phyloP scores from a whole-genome alignment of 2,113 vertebrate genomes.

The Dicerorhinus sumatrensis region DNA sequence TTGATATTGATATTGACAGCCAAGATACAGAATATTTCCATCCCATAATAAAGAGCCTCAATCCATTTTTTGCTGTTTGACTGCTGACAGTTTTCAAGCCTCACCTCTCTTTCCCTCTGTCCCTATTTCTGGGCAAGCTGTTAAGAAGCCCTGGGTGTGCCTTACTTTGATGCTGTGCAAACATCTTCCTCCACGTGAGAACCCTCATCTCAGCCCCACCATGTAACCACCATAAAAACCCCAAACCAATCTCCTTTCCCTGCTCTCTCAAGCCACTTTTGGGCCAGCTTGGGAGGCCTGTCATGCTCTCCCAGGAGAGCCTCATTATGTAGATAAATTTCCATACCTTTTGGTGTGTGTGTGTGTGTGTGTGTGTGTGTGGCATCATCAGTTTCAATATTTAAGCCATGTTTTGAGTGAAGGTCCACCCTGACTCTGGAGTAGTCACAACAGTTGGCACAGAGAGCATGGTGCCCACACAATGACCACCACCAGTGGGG shows the following conservation, averaged over 20 bases:
- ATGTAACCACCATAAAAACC: background rate
- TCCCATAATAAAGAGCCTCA: background rate
- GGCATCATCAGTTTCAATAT: too few relatives aligned
- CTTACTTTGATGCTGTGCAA: background rate
- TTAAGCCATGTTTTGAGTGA: too few relatives aligned
- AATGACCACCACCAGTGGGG: too few relatives aligned
- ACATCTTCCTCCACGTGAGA: background rate
- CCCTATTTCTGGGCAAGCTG: background rate
- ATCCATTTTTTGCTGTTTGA: background rate
- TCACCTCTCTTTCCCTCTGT: background rate
- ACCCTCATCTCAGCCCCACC: background rate
- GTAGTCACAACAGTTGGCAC: too few relatives aligned
- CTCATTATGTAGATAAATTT: background rate
- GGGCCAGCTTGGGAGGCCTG: background rate
- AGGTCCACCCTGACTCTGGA: too few relatives aligned
- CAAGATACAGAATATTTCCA: too few relatives aligned
- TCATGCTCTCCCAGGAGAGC: background rate
- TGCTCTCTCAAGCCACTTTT: background rate
- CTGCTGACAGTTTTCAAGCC: background rate
- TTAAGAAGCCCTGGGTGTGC: background rate
- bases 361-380: too few relatives aligned
- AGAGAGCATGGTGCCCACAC: too few relatives aligned
- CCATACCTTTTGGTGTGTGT: too few relatives aligned
- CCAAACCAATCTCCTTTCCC: background rate
- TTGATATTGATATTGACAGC: too few relatives aligned